These are phyloP conservation scores for Watsonalla cultraria DNA, from an alignment of 2,888 invertebrate species.

Conservation along the genomic window DNA sequence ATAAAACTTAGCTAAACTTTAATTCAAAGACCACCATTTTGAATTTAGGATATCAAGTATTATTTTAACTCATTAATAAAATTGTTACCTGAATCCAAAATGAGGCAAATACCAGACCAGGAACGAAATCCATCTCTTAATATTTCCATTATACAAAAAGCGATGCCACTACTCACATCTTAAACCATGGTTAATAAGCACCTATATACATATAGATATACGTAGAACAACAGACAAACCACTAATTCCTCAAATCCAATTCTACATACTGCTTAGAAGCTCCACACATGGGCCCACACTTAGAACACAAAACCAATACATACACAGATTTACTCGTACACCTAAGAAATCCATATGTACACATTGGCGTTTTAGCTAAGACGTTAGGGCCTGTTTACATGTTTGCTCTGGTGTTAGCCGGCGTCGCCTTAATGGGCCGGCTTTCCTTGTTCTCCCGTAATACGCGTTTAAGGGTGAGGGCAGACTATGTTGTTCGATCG, in stretches of 20 bases:
- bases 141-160: no score
- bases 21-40: no score
- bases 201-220: slow-evolving; percentile 2
- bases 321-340: background rate
- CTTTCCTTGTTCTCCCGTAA: slow-evolving; percentile 32
- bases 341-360: slow-evolving; percentile 20
- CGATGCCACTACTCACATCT: no score
- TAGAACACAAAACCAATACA: slow-evolving; percentile 1
- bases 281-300: slow-evolving; percentile 12
- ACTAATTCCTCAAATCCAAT: background rate
- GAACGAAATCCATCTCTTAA: no score
- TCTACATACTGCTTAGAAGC: background rate
- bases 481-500: slow-evolving; percentile 8
- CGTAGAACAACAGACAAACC: slow-evolving; percentile 8
- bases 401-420: slow-evolving; percentile 54
- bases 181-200: no score
- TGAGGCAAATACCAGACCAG: no score
- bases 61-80: no score
- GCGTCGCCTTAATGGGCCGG: slow-evolving; percentile 50
- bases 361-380: slow-evolving; percentile 33
- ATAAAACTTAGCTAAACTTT: no score
- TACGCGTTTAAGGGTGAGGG: slow-evolving; percentile 9
- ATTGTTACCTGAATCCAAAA: no score
- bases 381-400: slow-evolving; percentile 49
- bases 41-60: no score